Conservation (phyloP, 2,797 vertebrate species). For the Danionella dracula region DNA sequence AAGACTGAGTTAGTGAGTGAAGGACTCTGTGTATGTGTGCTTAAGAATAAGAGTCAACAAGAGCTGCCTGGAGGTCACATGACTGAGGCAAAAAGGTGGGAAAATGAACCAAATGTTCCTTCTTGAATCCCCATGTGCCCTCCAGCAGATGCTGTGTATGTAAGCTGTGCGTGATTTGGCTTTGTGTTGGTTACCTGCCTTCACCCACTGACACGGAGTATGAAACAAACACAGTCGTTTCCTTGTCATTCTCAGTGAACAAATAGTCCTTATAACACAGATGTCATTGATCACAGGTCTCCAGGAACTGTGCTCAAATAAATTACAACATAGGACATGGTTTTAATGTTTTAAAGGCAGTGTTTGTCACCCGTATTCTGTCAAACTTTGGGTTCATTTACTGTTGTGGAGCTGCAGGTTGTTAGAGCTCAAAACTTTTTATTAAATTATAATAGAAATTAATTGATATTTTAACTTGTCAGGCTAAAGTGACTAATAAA, state of each 20-base stretch:
- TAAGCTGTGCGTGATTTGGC: not conserved
- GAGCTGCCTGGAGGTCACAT: not conserved
- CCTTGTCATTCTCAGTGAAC: not conserved
- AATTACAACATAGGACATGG: not conserved
- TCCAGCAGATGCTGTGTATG: conserved; percentile 5
- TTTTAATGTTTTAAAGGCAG: not conserved
- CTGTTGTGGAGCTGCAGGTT: too few relatives aligned
- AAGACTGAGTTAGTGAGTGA: not conserved
- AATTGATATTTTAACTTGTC: too few relatives aligned
- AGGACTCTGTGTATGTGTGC: not conserved
- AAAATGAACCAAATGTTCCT: conserved; percentile 6
- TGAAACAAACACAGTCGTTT: not conserved
- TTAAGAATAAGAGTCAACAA: not conserved
- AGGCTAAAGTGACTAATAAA: too few relatives aligned
- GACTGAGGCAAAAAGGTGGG: not conserved
- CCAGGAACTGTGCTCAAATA: not conserved
- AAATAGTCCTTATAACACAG: not conserved
- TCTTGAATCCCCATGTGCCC: not conserved
- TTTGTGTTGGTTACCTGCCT: not conserved
- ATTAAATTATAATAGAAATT: too few relatives aligned
- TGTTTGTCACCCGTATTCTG: too few relatives aligned
- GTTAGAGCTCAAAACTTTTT: too few relatives aligned
- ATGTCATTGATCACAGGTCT: too few relatives aligned
- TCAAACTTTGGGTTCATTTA: too few relatives aligned
- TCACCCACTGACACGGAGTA: not conserved